phyloP scores from a whole-genome alignment of 2,888 invertebrate species.

The Platycheirus rosarum region DNA sequence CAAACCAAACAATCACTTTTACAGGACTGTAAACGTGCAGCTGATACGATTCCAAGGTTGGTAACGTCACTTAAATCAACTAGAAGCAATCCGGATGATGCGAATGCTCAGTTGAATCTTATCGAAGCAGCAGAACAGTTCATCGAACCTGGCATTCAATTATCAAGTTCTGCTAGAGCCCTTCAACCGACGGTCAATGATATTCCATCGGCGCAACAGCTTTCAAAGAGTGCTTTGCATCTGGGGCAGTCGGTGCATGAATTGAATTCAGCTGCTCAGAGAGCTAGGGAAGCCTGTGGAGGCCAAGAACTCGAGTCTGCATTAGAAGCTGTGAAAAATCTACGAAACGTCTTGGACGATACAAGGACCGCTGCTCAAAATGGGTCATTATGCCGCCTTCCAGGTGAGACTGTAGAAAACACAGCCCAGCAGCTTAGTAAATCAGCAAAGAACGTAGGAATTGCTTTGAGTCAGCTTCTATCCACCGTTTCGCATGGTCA shows the following conservation, averaged over 20 bases:
- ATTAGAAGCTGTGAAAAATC: slow-evolving; percentile 89
- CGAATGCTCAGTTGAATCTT: slow-evolving; percentile 90
- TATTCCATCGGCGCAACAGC: slow-evolving; percentile 89
- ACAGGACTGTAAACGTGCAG: slow-evolving; percentile 88
- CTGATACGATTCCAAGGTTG: slow-evolving; percentile 91
- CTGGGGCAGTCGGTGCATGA: slow-evolving; percentile 82
- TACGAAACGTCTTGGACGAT: slow-evolving; percentile 92
- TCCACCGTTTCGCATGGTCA: slow-evolving; percentile 93
- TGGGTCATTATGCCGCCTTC: slow-evolving; percentile 90
- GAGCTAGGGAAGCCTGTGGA: slow-evolving; percentile 90
- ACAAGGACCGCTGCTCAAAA: slow-evolving; percentile 89
- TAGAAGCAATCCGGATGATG: slow-evolving; percentile 87
- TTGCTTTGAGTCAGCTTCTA: slow-evolving; percentile 92
- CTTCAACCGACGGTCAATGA: slow-evolving; percentile 92
- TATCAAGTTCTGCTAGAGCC: slow-evolving; percentile 90
- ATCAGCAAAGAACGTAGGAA: slow-evolving; percentile 89
- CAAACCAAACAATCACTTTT: slow-evolving; percentile 87
- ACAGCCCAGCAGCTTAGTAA: slow-evolving; percentile 83
- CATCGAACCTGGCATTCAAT: slow-evolving; percentile 88
- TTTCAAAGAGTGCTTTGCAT: slow-evolving; percentile 83
- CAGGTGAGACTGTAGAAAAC: slow-evolving; percentile 89
- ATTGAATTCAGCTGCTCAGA: slow-evolving; percentile 85
- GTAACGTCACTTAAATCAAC: slow-evolving; percentile 91
- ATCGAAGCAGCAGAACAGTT: slow-evolving; percentile 93
- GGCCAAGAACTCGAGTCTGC: slow-evolving; percentile 94